A percentile compares a stretch with the other conserved stretches of the same genome.
phyloP scores from a whole-genome alignment of 2,113 vertebrate species.

The Pedionomus torquatus region DNA sequence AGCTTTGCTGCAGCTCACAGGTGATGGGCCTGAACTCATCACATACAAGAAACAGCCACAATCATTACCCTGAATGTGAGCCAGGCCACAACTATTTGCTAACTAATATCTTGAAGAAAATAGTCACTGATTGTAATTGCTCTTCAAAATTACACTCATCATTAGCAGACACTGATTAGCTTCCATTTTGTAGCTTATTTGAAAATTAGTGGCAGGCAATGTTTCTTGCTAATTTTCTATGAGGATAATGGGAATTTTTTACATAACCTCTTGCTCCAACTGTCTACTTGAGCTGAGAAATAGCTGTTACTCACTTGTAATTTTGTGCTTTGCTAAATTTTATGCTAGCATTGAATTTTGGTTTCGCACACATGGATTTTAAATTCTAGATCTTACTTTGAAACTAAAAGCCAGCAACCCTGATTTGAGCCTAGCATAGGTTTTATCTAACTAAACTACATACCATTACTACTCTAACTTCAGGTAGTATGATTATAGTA shows the following conservation, averaged over 20 bases:
- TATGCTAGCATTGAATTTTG: neutral
- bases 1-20: neutral
- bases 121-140: conserved; percentile 16
- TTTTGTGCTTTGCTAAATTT: neutral
- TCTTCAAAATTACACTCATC: neutral
- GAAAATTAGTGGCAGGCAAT: neutral
- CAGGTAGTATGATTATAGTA: neutral
- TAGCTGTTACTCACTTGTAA: neutral
- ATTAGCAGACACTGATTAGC: conserved; percentile 1
- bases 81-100: conserved; percentile 3
- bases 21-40: accelerated
- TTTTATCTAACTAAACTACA: neutral
- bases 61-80: accelerated
- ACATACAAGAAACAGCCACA: neutral
- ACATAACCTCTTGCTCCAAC: neutral
- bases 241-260: neutral
- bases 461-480: neutral
- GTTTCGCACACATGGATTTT: neutral
- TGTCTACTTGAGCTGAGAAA: neutral
- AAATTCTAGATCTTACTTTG: neutral
- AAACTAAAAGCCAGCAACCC: neutral
- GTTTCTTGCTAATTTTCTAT: neutral
- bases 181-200: neutral
- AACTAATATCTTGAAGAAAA: conserved; percentile 24
- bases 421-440: neutral